Base-by-base conservation (phyloP, 2,888 invertebrate species). In the Temnothorax rugatulus region DNA sequence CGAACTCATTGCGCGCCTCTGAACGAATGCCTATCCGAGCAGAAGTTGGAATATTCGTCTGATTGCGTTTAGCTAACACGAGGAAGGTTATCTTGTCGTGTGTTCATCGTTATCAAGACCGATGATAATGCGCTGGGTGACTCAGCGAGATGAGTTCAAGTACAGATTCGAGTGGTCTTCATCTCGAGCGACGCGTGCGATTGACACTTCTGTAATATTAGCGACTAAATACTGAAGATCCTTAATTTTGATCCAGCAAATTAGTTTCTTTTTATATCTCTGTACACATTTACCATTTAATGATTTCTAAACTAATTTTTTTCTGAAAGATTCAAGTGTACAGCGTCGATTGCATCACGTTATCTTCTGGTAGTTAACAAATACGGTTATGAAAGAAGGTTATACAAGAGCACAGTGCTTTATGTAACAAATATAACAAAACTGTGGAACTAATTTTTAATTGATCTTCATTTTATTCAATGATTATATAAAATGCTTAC, bases 101-200 rank as follows among this genome's bases (percentile, higher is more conserved):
- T 81, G 59, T 71, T 82, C 64, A 44, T 75, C 63, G 76, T 83
- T 86, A 84, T 86, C 87, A 47, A 61, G 83, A 64, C 44, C 64
- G 38, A 59, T 44, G 85, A 84, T 90, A 89, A 86, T 86, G 68
- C 47, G 50, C 15, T 52, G 74, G 63, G 25, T 88, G 88, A 88
- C 87, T 89, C 89, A 89, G 74, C 89, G 71, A 79, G 47, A 63
- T 83, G 82, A 82, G 87, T 82, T 82, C 82, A 75, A 82, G 82
- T 82, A 75, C 76, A 75, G 41, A 76, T 82, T 75, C 75, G 47
- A 61, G 34, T 63, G 84, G 86, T 88, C 89, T 84, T 89, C 84
- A 86, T 84, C 84, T 89, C 83, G 84, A 84, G 57, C 77, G 79
- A 84, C 82, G 82, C 41, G 41, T 41, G 34, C 68, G 79, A 83